These are phyloP conservation scores for Eidolon helvum DNA, from an alignment of 2,113 vertebrate species.

Conservation along the genomic window DNA sequence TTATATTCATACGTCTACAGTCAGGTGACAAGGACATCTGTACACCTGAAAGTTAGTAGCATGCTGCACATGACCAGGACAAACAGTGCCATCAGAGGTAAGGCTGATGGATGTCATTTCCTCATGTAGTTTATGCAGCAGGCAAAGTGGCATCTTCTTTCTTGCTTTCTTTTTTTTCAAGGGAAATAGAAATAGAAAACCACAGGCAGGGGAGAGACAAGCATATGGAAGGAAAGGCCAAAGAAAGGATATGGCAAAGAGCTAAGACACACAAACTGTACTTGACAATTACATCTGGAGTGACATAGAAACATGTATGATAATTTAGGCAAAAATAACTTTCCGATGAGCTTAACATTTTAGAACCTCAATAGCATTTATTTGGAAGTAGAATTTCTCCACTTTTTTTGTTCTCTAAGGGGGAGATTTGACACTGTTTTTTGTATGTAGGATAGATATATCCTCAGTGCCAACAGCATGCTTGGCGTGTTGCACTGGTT, in stretches of 20 bases:
- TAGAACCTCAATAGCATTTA: background rate
- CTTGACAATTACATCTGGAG: constrained; percentile 54
- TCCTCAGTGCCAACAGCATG: background rate
- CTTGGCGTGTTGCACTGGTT: background rate
- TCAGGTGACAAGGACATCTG: constrained; percentile 10
- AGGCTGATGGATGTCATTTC: constrained; percentile 56
- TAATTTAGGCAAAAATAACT: constrained; percentile 50
- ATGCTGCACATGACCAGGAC: constrained; percentile 41
- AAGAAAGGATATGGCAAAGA: constrained; percentile 62
- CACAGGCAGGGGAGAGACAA: constrained; percentile 55
- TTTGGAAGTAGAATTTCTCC: background rate
- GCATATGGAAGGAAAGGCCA: constrained; percentile 69
- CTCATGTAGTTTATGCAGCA: constrained; percentile 63
- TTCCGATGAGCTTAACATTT: background rate
- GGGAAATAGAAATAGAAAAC: constrained; percentile 60
- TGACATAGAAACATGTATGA: constrained; percentile 34
- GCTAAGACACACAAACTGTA: background rate
- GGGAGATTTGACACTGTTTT: background rate
- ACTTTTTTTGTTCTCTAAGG: background rate
- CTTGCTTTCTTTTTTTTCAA: background rate
- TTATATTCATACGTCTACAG: constrained; percentile 26
- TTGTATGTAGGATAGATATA: background rate
- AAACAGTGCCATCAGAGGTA: constrained; percentile 36
- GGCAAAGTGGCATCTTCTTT: constrained; percentile 25
- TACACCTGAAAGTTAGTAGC: constrained; percentile 57